Conservation (phyloP, 64 coral and sea anemone species). For the Porites lutea region DNA sequence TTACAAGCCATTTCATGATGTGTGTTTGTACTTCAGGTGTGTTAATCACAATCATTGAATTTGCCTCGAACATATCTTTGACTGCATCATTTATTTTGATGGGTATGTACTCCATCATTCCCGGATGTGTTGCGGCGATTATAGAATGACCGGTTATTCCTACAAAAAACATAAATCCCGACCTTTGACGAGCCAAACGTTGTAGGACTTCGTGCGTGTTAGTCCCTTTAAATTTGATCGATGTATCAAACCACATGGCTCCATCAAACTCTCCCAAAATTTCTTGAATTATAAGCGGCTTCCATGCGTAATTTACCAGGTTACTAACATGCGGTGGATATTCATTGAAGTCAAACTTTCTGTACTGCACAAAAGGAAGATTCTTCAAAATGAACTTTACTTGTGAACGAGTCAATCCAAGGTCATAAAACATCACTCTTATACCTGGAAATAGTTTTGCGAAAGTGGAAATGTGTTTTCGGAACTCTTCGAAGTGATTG, state of each 20-base stretch:
- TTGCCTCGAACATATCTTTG: slow-evolving; percentile 6
- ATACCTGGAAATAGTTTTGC: slow-evolving; percentile 1
- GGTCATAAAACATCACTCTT: slow-evolving; percentile 58
- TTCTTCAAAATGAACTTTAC: not conserved
- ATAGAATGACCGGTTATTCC: not conserved
- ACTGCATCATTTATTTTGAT: slow-evolving; percentile 34
- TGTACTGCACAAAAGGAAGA: slow-evolving; percentile 36
- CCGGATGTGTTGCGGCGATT: slow-evolving; percentile 4
- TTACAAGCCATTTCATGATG: slow-evolving; percentile 59
- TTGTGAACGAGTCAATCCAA: slow-evolving; percentile 13
- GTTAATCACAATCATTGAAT: slow-evolving; percentile 43
- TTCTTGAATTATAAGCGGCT: slow-evolving; percentile 53
- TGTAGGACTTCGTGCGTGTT: not conserved
- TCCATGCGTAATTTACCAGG: slow-evolving; percentile 59
- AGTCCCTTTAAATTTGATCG: not conserved
- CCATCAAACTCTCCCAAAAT: slow-evolving; percentile 47
- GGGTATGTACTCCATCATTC: slow-evolving; percentile 52
- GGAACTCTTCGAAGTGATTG: slow-evolving; percentile 54
- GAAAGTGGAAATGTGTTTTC: slow-evolving; percentile 3
- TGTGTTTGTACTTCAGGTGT: slow-evolving; percentile 7
- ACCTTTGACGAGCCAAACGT: slow-evolving; percentile 10
- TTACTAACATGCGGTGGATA: slow-evolving; percentile 62
- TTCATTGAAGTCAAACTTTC: slow-evolving; percentile 51
- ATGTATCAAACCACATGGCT: slow-evolving; percentile 64
- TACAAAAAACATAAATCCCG: slow-evolving; percentile 35